These are phyloP conservation scores for Acanthochromis polyacanthus DNA, from an alignment of 2,113 vertebrate genomes.

Conservation along the genomic window DNA sequence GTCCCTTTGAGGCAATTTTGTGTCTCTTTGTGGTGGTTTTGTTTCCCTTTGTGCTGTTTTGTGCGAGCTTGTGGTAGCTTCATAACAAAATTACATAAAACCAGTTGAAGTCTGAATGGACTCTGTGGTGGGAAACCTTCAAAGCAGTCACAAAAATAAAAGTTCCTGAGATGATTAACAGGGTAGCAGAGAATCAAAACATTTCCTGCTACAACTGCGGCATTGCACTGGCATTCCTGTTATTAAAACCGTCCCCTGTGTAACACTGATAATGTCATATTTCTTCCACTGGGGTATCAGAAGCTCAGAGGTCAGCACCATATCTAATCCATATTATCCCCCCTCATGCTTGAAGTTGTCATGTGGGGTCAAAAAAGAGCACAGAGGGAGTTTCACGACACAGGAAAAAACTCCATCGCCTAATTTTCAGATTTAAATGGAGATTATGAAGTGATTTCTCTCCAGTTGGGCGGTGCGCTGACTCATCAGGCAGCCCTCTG, in stretches of 20 bases:
- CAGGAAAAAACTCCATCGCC: not conserved
- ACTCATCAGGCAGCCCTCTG: slow-evolving; percentile 6
- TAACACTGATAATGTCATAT: not conserved
- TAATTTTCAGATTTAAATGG: not conserved
- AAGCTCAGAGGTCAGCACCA: not conserved
- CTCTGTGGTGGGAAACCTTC: no score
- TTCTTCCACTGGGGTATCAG: not conserved
- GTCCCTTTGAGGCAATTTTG: no score
- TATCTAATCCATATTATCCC: not conserved
- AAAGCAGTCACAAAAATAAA: no score
- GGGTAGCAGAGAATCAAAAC: no score
- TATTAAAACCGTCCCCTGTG: no score
- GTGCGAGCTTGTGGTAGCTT: no score
- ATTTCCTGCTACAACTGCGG: not conserved
- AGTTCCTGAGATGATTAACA: no score
- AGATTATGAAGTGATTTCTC: not conserved
- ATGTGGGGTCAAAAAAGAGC: not conserved
- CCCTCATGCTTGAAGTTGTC: not conserved
- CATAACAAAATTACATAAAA: no score
- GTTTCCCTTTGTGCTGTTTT: no score
- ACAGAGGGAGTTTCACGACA: not conserved
- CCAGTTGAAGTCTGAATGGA: no score
- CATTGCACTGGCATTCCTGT: not conserved
- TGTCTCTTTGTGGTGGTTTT: no score
- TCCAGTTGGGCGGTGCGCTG: not conserved